Percentiles rank a stretch among this genome's conserved stretches.
phyloP scores from a whole-genome alignment of 2,113 vertebrate species.

The Megaptera novaeangliae region DNA sequence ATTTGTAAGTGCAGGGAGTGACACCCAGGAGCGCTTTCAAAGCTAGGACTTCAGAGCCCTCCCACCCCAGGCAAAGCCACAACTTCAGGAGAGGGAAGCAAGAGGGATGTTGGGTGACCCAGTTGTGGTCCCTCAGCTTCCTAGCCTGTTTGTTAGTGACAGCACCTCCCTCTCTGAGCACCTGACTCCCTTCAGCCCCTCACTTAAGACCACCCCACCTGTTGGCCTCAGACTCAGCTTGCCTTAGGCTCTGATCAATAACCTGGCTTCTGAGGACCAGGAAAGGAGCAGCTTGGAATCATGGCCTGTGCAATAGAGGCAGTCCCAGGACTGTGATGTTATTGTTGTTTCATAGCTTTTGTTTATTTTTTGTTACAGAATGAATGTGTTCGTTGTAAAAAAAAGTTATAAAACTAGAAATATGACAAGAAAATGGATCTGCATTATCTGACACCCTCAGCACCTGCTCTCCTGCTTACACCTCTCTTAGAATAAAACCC shows the following conservation, averaged over 20 bases:
- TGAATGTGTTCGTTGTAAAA: not conserved
- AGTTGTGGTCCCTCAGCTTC: not conserved
- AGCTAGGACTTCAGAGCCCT: not conserved
- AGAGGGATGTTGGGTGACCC: not conserved
- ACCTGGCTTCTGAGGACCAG: not conserved
- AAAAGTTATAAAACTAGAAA: not conserved
- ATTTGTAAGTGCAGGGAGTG: not conserved
- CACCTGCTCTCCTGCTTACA: not conserved
- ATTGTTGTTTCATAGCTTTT: not conserved
- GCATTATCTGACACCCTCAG: no score
- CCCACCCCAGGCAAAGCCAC: not conserved
- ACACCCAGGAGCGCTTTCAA: not conserved
- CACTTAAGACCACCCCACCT: not conserved
- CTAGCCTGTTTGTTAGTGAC: no score
- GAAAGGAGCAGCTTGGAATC: not conserved
- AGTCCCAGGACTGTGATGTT: fast-evolving
- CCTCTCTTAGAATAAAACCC: not conserved
- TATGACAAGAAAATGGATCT: not conserved
- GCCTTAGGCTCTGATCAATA: fast-evolving
- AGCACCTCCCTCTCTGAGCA: no score
- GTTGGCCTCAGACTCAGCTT: not conserved
- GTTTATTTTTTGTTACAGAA: not conserved
- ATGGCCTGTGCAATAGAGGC: not conserved
- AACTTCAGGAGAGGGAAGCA: not conserved
- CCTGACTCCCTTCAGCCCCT: not conserved